Conservation (phyloP, 2,797 vertebrate genomes). For the Pelodytes ibericus region DNA sequence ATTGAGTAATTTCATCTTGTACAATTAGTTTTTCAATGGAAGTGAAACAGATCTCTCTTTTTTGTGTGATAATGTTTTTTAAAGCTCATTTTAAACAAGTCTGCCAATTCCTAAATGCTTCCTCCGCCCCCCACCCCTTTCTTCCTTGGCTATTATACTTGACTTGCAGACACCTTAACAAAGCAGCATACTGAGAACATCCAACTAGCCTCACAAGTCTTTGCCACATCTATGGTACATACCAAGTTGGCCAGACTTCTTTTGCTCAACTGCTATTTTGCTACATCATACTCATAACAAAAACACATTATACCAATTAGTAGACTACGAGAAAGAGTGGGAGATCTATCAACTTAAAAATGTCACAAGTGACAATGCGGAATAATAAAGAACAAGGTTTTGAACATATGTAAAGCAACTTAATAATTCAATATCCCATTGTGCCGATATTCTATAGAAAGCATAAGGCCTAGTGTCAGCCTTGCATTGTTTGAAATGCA, state of each 20-base stretch:
- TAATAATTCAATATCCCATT: neutral
- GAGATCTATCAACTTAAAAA: slow-evolving; percentile 24
- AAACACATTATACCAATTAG: neutral
- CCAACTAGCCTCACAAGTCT: neutral
- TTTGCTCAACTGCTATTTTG: slow-evolving; percentile 29
- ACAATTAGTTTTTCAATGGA: neutral
- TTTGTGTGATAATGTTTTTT: slow-evolving; percentile 20
- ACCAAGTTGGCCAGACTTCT: neutral
- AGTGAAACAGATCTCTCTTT: slow-evolving; percentile 10
- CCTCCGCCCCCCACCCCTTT: too few species aligned
- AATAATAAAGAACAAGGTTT: neutral
- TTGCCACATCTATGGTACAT: neutral
- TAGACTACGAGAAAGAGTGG: too few species aligned
- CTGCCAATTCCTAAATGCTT: slow-evolving; percentile 17
- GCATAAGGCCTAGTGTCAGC: neutral
- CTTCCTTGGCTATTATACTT: neutral
- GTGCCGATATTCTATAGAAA: neutral
- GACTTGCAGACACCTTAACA: neutral
- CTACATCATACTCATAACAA: slow-evolving; percentile 32
- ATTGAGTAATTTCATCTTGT: slow-evolving; percentile 1
- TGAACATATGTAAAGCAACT: neutral
- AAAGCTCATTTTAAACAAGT: slow-evolving; percentile 18
- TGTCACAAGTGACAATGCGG: slow-evolving; percentile 23
- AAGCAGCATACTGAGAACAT: neutral
- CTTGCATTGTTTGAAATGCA: slow-evolving; percentile 17